Base-by-base conservation (phyloP, 2,888 invertebrate species). In the Matsumyia berberina region DNA sequence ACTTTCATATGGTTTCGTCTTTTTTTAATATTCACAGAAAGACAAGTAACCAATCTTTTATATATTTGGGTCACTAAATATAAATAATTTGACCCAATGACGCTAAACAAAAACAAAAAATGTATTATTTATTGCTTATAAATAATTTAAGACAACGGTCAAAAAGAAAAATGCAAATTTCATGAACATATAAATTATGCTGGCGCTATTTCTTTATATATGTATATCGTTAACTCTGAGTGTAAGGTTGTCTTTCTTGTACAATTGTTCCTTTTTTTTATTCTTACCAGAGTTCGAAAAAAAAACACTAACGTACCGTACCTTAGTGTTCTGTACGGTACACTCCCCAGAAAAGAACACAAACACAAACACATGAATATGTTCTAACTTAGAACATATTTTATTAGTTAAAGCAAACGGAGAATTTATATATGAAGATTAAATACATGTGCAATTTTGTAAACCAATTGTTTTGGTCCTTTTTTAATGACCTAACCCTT, bases 201-300 rank as follows among this genome's bases (percentile, higher is more conserved):
- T 78, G 78, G 72, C 55, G 72, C 83, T 73, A 73, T 79, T 79
- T 81, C 72, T 81, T 58, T 81, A 66, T 78, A 57, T 67, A 53
- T 66, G 37, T 66, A 53, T 17, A 49, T 64, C 19, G 7, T 31
- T 46, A 46, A 49, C 12, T 44, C n/a, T 24, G n/a, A 39, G 24
- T 17, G 5, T 33, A 35, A 35, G 35, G 9, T 9, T 55, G 8
- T 24, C 15, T 55, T 33, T 17, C 33, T 17, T 5, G 37, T n/a
- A 35, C n/a, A 24, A 35, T 9, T 19, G 4, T 3, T n/a, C n/a
- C 1, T 24, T 24, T 24, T 24, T 24, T 24, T 24, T 24, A 24
- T 33, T 33, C 33, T n/a, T n/a, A n/a, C n/a, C n/a, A n/a, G n/a
- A n/a, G n/a, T n/a, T n/a, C n/a, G n/a, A n/a, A n/a, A n/a, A n/a